A percentile compares a stretch with the other conserved stretches of the same genome.
Evolutionary conservation across 1,140 invertebrate genomes (phyloP).

Genomic region (Sarcophaga bullata): DNA sequence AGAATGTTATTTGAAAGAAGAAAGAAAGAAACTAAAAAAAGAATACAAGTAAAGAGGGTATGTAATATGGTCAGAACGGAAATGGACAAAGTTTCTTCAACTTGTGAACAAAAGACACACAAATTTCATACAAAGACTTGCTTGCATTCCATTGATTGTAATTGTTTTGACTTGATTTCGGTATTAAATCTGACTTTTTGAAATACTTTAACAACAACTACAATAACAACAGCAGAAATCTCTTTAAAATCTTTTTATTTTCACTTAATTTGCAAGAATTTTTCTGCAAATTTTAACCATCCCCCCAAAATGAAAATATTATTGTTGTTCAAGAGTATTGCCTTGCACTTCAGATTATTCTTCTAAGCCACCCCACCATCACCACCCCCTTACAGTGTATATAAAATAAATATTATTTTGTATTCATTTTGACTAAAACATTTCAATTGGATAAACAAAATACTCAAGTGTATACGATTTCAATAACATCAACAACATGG

Average conservation of each 20-base stretch:
- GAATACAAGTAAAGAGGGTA: neutral
- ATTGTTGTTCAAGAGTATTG: too few relatives aligned
- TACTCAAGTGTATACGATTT: slow-evolving; percentile 1
- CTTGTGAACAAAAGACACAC: neutral
- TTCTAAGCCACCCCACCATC: too few relatives aligned
- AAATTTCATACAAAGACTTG: neutral
- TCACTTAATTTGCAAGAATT: too few relatives aligned
- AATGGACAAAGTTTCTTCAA: slow-evolving; percentile 7
- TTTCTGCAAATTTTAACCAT: too few relatives aligned
- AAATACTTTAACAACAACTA: neutral
- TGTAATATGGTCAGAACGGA: neutral
- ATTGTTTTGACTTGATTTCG: neutral
- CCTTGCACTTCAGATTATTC: too few relatives aligned
- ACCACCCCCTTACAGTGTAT: neutral
- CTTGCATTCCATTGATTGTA: neutral
- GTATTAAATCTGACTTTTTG: neutral
- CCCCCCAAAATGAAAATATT: too few relatives aligned
- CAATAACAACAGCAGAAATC: neutral
- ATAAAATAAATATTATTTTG: slow-evolving; percentile 13
- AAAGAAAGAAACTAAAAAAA: too few relatives aligned
- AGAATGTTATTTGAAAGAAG: neutral
- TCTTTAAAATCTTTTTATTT: neutral
- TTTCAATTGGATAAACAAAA: slow-evolving; percentile 15
- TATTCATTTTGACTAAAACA: slow-evolving; percentile 15
- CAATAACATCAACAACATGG: neutral